A percentile compares a stretch with the other conserved stretches of the same genome.
These are phyloP conservation scores for Cyprinodon tularosa DNA, from an alignment of 2,113 vertebrate species.

Conservation along the genomic window DNA sequence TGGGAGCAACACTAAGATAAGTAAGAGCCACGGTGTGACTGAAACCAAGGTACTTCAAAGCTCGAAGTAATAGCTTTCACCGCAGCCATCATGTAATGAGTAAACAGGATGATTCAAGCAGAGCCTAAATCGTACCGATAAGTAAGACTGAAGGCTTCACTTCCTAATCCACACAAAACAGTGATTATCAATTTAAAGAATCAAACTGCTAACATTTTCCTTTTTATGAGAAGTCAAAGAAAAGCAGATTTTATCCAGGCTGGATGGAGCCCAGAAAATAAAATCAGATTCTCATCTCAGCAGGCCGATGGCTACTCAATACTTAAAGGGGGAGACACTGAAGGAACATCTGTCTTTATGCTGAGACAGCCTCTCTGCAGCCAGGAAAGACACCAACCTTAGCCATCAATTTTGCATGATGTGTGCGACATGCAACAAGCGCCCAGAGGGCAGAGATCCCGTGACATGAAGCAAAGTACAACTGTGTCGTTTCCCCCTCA, in stretches of 20 bases:
- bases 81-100: conserved; percentile 65
- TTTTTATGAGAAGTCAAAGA: neutral
- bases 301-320: neutral
- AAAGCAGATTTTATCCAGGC: neutral
- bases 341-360: conserved; percentile 33
- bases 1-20: conserved; percentile 50
- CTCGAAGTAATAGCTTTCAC: conserved; percentile 66
- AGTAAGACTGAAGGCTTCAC: conserved; percentile 18
- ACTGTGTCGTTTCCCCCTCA: conserved; percentile 2
- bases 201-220: neutral
- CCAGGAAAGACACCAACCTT: conserved; percentile 32
- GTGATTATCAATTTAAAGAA: conserved; percentile 24
- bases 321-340: conserved; percentile 27
- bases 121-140: conserved; percentile 40
- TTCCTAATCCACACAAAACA: conserved; percentile 35
- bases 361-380: conserved; percentile 42
- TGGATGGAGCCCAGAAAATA: neutral
- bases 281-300: neutral
- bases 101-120: conserved; percentile 67
- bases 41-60: conserved; percentile 65
- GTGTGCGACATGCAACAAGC: conserved; percentile 54
- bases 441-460: conserved; percentile 47
- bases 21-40: conserved; percentile 51
- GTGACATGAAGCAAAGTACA: conserved; percentile 49
- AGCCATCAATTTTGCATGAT: conserved; percentile 63